phyloP scores from a whole-genome alignment of 1,140 invertebrate species.

The Aricia agestis region DNA sequence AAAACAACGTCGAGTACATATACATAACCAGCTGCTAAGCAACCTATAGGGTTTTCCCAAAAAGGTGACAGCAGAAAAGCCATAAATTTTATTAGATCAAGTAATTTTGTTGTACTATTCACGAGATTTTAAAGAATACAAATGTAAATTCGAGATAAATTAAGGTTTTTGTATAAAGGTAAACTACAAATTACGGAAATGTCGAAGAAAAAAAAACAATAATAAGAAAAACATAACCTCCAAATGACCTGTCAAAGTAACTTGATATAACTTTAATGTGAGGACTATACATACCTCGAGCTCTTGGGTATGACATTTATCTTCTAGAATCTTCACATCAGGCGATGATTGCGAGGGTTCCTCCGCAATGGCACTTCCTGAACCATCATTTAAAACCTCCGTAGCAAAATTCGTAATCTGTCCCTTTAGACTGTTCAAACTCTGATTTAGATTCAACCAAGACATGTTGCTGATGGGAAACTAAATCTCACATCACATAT shows the following conservation, averaged over 20 bases:
- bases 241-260: slow-evolving; percentile 47
- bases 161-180: too few relatives aligned
- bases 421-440: slow-evolving; percentile 84
- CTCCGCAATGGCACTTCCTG: slow-evolving; percentile 75
- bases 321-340: slow-evolving; percentile 77
- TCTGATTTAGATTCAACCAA: slow-evolving; percentile 85
- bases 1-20: too few relatives aligned
- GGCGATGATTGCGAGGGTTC: slow-evolving; percentile 49
- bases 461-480: slow-evolving; percentile 77
- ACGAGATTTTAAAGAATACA: too few relatives aligned
- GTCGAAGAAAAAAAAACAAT: not conserved
- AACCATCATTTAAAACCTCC: slow-evolving; percentile 81
- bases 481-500: slow-evolving; percentile 45
- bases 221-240: slow-evolving; percentile 58
- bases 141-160: too few relatives aligned
- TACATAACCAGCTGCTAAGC: too few relatives aligned
- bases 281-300: slow-evolving; percentile 76
- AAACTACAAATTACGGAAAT: too few relatives aligned
- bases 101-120: too few relatives aligned
- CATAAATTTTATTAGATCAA: too few relatives aligned
- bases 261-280: slow-evolving; percentile 31
- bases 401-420: slow-evolving; percentile 86
- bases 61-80: too few relatives aligned
- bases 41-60: too few relatives aligned
- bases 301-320: slow-evolving; percentile 79